These are phyloP conservation scores for Leptatherina wallacei DNA, from an alignment of 2,797 vertebrate species.

Conservation along the genomic window DNA sequence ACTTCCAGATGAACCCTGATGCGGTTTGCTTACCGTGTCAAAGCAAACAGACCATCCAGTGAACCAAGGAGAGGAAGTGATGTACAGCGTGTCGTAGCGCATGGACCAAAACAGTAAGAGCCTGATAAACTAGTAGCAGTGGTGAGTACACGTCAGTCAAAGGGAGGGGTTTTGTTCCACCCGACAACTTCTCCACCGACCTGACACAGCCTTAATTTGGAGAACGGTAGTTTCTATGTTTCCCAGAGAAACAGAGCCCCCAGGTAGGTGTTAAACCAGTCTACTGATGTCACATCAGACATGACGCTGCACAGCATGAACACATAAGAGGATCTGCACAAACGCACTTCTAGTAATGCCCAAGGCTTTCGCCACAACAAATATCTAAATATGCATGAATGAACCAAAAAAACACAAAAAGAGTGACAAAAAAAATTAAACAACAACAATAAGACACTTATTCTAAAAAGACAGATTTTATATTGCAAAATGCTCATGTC, in stretches of 20 bases:
- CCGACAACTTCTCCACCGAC: constrained; percentile 46
- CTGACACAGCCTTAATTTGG: constrained; percentile 55
- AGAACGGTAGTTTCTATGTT: constrained; percentile 47
- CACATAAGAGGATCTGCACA: constrained; percentile 10
- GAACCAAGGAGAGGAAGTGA: no score
- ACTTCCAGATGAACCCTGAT: no score
- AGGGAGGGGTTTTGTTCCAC: constrained; percentile 41
- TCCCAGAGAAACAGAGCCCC: constrained; percentile 59
- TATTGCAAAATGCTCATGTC: constrained; percentile 80
- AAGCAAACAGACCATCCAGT: no score
- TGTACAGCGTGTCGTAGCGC: no score
- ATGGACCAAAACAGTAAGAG: constrained; percentile 3
- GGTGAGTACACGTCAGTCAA: constrained; percentile 24
- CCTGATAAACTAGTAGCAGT: constrained; percentile 20
- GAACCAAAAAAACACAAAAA: constrained; percentile 16
- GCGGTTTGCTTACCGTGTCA: no score
- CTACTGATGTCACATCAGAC: constrained; percentile 44
- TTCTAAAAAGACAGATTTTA: constrained; percentile 81
- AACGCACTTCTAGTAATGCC: constrained; percentile 14
- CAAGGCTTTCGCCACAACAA: constrained; percentile 11
- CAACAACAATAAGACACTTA: constrained; percentile 56
- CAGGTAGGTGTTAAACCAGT: constrained; percentile 54
- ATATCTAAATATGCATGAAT: constrained; percentile 13
- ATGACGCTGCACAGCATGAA: constrained; percentile 23
- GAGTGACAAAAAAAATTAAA: constrained; percentile 6